Evolutionary conservation across 2,888 invertebrate genomes (phyloP).

Genomic region (Lasioglossum vierecki): DNA sequence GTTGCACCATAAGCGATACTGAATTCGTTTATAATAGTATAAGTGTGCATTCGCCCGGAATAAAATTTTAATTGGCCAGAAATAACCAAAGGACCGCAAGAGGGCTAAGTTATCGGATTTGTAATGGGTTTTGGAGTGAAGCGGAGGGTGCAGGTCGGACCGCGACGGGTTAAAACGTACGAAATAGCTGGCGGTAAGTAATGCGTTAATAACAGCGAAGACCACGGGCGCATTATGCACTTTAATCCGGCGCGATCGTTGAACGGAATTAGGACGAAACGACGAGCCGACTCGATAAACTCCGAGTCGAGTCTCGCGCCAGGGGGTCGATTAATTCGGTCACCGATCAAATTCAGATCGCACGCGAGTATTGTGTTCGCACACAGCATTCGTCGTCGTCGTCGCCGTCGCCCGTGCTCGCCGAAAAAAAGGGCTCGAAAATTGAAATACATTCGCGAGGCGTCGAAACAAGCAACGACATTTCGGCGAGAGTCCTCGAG

Average conservation of each 20-base stretch:
- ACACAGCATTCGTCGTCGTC: not conserved
- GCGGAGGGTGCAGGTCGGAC: not conserved
- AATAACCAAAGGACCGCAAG: not conserved
- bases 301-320: conserved; percentile 59
- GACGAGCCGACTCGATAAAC: conserved; percentile 50
- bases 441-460: not conserved
- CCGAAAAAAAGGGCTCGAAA: not conserved
- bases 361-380: not conserved
- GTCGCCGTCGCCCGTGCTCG: not conserved
- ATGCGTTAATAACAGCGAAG: not conserved
- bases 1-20: too few species aligned
- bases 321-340: not conserved
- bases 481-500: conserved; percentile 16
- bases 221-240: not conserved
- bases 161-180: not conserved
- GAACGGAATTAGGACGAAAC: conserved; percentile 19
- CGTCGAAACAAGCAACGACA: conserved; percentile 16
- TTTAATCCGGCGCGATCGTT: conserved; percentile 6
- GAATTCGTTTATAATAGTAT: too few species aligned
- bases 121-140: not conserved
- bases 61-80: not conserved
- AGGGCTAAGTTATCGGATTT: not conserved
- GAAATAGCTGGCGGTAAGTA: not conserved
- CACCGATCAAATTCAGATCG: not conserved
- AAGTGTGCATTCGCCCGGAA: not conserved